Conservation (phyloP, 2,113 vertebrate genomes). For the Aspidoscelis tigris region DNA sequence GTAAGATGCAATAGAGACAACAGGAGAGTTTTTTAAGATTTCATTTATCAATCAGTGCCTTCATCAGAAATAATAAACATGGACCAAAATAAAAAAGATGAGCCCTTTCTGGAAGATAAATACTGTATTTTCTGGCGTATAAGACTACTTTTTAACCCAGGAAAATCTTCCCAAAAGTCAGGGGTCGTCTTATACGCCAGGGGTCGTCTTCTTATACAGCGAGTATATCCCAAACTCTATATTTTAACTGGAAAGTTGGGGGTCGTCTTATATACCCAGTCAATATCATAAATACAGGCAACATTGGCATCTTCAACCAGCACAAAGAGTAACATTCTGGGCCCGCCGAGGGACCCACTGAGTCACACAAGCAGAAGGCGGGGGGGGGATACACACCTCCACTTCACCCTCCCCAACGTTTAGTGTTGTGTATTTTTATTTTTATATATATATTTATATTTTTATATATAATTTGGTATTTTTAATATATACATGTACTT, state of each 20-base stretch:
- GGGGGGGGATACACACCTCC: conserved; percentile 61
- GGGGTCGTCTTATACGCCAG: too few relatives aligned
- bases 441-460: conserved; percentile 65
- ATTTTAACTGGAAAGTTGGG: too few relatives aligned
- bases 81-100: too few relatives aligned
- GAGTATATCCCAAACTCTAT: too few relatives aligned
- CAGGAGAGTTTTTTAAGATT: background rate
- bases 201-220: too few relatives aligned
- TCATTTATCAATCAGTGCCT: background rate
- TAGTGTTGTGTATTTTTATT: conserved; percentile 84
- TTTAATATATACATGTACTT: conserved; percentile 88
- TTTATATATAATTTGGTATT: conserved; percentile 87
- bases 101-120: too few relatives aligned
- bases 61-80: too few relatives aligned
- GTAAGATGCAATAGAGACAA: conserved; percentile 34
- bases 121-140: too few relatives aligned
- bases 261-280: too few relatives aligned
- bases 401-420: conserved; percentile 75
- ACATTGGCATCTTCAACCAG: conserved; percentile 91
- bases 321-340: conserved; percentile 88
- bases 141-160: too few relatives aligned
- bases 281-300: conserved; percentile 92
- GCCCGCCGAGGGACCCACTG: conserved; percentile 79
- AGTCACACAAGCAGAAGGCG: conserved; percentile 81
- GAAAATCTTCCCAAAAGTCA: too few relatives aligned